Percentiles rank a stretch among this genome's conserved stretches.
Evolutionary conservation across 2,113 vertebrate genomes (phyloP).

Genomic region (Myotis yumanensis): DNA sequence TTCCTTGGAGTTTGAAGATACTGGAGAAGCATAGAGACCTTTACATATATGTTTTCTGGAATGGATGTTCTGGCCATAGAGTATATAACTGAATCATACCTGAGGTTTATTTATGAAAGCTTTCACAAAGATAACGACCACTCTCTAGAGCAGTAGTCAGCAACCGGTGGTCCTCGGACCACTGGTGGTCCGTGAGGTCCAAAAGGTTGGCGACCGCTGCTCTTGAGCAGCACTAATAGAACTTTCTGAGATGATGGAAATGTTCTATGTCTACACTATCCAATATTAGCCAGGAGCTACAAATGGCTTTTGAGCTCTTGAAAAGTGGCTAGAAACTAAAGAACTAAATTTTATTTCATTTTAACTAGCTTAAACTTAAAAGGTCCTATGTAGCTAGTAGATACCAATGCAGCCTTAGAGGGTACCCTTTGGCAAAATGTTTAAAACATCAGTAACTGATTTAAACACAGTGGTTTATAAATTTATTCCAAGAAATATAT

Average conservation of each 20-base stretch:
- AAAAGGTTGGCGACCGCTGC: too few species aligned
- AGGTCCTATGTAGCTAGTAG: background rate
- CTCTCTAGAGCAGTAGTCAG: background rate
- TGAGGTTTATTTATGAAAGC: background rate
- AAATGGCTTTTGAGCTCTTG: background rate
- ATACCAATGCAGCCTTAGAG: background rate
- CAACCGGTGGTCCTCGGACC: too few species aligned
- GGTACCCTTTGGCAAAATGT: background rate
- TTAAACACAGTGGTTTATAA: conserved; percentile 9
- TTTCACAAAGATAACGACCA: background rate
- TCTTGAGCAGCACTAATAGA: background rate
- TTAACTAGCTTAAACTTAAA: conserved; percentile 26
- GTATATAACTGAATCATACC: background rate
- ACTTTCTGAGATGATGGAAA: background rate
- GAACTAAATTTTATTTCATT: background rate
- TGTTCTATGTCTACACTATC: background rate
- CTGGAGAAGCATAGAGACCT: background rate
- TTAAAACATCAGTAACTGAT: conserved; percentile 44
- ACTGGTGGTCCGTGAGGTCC: too few species aligned
- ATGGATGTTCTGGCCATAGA: background rate
- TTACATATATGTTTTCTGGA: background rate
- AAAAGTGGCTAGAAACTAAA: background rate
- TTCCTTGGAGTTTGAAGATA: background rate
- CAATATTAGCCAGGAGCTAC: background rate
- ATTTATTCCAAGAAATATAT: conserved; percentile 52